Evolutionary conservation across 92 coral and sea anemone species (phyloP), one percentile per base, ranked within the genome.

Genomic region (Porites divaricata): DNA sequence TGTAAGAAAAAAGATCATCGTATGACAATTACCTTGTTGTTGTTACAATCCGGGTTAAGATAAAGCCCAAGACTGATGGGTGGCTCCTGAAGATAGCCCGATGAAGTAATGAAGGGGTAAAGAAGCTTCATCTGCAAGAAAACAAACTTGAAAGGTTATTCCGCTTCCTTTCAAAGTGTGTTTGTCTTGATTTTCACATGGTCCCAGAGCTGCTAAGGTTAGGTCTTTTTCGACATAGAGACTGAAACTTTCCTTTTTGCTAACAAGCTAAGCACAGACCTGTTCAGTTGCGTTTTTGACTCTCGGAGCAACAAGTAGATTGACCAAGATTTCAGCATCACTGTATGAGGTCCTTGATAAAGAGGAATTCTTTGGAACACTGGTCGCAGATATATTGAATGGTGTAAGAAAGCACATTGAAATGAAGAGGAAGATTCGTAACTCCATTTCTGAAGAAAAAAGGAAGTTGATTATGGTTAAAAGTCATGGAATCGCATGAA

Each of bases 361-460:
- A 52, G 83, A 50, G 19, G 75, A 67, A 67, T 67, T 79, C n/a
- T 51, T 69, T 67, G 66, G 25, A 24, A 41, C 1, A 68, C 25
- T 24, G 6, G 65, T n/a, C 16, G 67, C 64, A 3, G 28, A 2
- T 25, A 62, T 35, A 3, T 3, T 79, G 50, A 25, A 51, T 35
- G 17, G 25, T 53, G 74, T 28, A 19, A 52, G 22, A 52, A 67
- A 54, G 5, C 48, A 58, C 52, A 25, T 11, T 28, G 51, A 26
- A 79, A 26, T 52, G 8, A 79, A 21, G n/a, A 79, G 9, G n/a
- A 67, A 52, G 51, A 16, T 17, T n/a, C 50, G 25, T 19, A 68
- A 22, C 84, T 79, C 75, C 84, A 79, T 79, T 67, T 52, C 84
- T 67, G 83, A 25, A 24, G 16, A 79, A 49, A 14, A 49, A 79